These are phyloP conservation scores for Stigmatopora nigra DNA, from an alignment of 2,113 vertebrate species.

Conservation along the genomic window DNA sequence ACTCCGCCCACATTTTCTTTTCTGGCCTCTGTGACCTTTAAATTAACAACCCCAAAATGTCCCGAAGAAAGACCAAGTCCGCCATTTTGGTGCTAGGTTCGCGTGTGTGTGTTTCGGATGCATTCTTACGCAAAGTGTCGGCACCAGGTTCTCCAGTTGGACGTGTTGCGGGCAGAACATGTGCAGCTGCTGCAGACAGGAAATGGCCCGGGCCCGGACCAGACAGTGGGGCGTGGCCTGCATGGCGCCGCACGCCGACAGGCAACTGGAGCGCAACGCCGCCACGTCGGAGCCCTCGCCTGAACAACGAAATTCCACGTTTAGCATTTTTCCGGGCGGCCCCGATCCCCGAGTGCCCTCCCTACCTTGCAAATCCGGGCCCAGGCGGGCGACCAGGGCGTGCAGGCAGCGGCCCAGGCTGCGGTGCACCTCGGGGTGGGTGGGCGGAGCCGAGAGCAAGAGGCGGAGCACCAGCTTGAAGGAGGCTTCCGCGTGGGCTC, in stretches of 20 bases:
- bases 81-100: not conserved
- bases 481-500: constrained; percentile 76
- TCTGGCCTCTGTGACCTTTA: no score
- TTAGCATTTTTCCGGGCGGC: not conserved
- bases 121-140: constrained; percentile 82
- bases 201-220: constrained; percentile 83
- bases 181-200: constrained; percentile 92
- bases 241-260: constrained; percentile 83
- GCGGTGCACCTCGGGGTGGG: constrained; percentile 80
- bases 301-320: not conserved
- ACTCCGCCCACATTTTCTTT: no score
- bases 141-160: constrained; percentile 81
- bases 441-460: constrained; percentile 77
- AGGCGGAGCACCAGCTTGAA: constrained; percentile 78
- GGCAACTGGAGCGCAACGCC: constrained; percentile 74
- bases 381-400: constrained; percentile 60
- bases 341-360: no score
- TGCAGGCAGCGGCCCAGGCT: constrained; percentile 59
- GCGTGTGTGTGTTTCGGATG: not conserved
- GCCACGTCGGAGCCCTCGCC: constrained; percentile 46
- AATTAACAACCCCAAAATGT: no score
- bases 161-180: constrained; percentile 89
- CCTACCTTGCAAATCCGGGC: constrained; percentile 64
- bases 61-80: no score
- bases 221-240: constrained; percentile 81